A percentile compares a stretch with the other conserved stretches of the same genome.
Evolutionary conservation across 2,888 invertebrate species (phyloP).

Genomic region (Drosophila maculinotata): DNA sequence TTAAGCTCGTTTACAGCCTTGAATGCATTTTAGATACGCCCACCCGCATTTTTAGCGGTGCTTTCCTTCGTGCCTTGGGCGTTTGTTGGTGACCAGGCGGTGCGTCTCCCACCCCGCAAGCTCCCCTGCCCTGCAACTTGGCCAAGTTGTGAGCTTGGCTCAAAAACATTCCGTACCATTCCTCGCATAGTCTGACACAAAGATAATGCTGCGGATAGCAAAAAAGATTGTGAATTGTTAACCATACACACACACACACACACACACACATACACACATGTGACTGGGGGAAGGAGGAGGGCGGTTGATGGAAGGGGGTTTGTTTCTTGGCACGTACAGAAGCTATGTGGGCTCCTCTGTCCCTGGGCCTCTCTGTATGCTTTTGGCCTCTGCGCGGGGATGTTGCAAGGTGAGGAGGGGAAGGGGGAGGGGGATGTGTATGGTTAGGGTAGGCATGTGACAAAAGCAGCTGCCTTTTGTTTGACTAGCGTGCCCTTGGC

Average conservation of each 20-base stretch:
- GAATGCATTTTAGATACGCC: conserved; percentile 31
- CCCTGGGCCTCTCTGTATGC: conserved; percentile 19
- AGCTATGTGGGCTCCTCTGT: conserved; percentile 32
- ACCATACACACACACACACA: conserved; percentile 27
- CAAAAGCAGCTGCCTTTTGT: conserved; percentile 80
- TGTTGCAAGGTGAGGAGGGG: too few species aligned
- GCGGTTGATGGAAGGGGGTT: neutral
- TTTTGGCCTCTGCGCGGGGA: conserved; percentile 22
- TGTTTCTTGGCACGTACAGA: conserved; percentile 41
- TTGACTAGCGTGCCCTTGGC: conserved; percentile 70
- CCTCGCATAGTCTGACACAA: conserved; percentile 62
- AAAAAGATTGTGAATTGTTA: conserved; percentile 61
- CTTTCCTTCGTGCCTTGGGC: too few species aligned
- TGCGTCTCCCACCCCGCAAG: too few species aligned
- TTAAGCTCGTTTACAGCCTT: conserved; percentile 4
- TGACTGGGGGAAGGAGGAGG: conserved; percentile 16
- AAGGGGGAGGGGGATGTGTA: neutral
- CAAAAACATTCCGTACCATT: conserved; percentile 67
- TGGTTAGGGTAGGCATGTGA: conserved; percentile 58
- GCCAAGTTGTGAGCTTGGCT: conserved; percentile 48
- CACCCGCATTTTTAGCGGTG: neutral
- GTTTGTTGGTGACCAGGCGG: too few species aligned
- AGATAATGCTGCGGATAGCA: conserved; percentile 62
- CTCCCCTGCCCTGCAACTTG: conserved; percentile 26
- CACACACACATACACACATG: conserved; percentile 1